Conservation (phyloP, 1,140 invertebrate species). For the Ectropis grisescens region DNA sequence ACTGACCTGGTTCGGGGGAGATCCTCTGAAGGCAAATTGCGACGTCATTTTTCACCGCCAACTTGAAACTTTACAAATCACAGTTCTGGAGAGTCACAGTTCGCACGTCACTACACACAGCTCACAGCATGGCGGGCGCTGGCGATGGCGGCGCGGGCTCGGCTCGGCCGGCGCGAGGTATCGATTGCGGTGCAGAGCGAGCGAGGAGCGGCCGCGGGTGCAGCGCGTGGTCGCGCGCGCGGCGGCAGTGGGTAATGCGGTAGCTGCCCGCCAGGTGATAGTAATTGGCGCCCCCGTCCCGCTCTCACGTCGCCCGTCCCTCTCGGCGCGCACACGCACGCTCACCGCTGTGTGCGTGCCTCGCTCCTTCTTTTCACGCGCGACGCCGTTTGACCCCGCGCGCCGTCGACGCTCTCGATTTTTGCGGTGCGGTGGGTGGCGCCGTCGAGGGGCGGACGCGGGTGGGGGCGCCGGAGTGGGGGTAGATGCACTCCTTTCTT, state of each 20-base stretch:
- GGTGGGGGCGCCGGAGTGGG: slow-evolving; percentile 39
- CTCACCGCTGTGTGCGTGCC: slow-evolving; percentile 31
- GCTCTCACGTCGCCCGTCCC: slow-evolving; percentile 43
- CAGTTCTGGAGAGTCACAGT: slow-evolving; percentile 35
- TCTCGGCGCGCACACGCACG: slow-evolving; percentile 48
- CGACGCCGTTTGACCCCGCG: slow-evolving; percentile 63
- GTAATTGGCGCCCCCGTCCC: slow-evolving; percentile 62
- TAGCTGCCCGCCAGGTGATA: slow-evolving; percentile 66
- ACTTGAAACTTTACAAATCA: slow-evolving; percentile 34
- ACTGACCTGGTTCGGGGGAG: slow-evolving; percentile 57
- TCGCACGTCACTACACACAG: slow-evolving; percentile 33
- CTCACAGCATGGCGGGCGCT: slow-evolving; percentile 45
- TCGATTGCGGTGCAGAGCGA: slow-evolving; percentile 41
- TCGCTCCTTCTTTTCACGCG: slow-evolving; percentile 61
- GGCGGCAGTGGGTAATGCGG: slow-evolving; percentile 64
- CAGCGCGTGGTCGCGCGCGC: slow-evolving; percentile 57
- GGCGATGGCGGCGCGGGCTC: slow-evolving; percentile 12
- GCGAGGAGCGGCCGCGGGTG: slow-evolving; percentile 30
- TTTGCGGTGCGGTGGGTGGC: slow-evolving; percentile 64
- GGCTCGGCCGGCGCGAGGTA: slow-evolving; percentile 19
- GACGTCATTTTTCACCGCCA: slow-evolving; percentile 55
- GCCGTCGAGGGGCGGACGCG: slow-evolving; percentile 45
- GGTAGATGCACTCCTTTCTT: slow-evolving; percentile 65
- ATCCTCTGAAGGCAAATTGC: slow-evolving; percentile 61
- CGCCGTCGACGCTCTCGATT: slow-evolving; percentile 59